Conservation (phyloP, 2,888 invertebrate genomes). For the Agrotis puta region DNA sequence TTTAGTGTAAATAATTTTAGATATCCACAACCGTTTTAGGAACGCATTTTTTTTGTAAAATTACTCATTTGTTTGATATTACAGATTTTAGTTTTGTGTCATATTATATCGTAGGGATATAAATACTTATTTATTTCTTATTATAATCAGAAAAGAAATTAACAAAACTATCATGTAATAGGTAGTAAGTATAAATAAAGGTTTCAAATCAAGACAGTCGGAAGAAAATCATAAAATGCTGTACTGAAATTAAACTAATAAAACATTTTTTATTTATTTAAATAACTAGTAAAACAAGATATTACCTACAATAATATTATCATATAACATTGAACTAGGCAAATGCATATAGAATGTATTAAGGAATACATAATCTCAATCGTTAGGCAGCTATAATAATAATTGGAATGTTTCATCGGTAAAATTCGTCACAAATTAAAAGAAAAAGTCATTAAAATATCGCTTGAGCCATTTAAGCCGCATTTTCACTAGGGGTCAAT, state of each 20-base stretch:
- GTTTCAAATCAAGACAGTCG: neutral
- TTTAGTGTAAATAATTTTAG: slow-evolving; percentile 27
- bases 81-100: too few species aligned
- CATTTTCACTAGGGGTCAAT: too few species aligned
- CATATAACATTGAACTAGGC: neutral
- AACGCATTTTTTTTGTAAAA: slow-evolving; percentile 36
- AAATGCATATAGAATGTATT: slow-evolving; percentile 6
- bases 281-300: neutral
- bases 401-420: slow-evolving; percentile 23
- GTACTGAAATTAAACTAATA: neutral
- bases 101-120: too few species aligned
- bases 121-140: too few species aligned
- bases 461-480: too few species aligned
- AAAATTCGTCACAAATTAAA: too few species aligned
- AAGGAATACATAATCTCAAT: slow-evolving; percentile 18
- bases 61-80: neutral
- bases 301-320: slow-evolving; percentile 3
- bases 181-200: too few species aligned
- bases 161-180: too few species aligned
- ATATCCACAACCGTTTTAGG: slow-evolving; percentile 53
- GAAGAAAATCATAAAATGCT: neutral
- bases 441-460: slow-evolving; percentile 6
- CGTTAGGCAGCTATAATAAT: too few species aligned
- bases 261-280: too few species aligned
- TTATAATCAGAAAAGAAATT: too few species aligned